Base-by-base conservation (phyloP, 2,888 invertebrate genomes). In the Philopedon plagiatum region DNA sequence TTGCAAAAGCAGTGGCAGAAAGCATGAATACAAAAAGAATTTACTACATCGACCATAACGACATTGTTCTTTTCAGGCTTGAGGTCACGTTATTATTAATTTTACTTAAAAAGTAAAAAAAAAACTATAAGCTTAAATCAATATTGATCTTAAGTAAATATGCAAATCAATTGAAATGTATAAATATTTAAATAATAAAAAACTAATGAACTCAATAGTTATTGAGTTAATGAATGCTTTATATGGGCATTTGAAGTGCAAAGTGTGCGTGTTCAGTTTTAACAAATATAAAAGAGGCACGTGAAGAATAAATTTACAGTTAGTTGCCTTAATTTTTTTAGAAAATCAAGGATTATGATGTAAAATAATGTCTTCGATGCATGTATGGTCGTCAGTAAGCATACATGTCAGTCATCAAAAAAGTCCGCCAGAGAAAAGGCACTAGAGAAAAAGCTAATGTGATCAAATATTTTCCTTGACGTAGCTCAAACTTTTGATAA, bases 21-120 rank as follows among this genome's bases (percentile, higher is more conserved):
- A 61, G 44, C 61, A 61, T 44, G 19, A 61, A 46, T 23, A 18
- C 44, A 61, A 61, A 61, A 46, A 29, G 21, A 32, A 29, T 61
- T 46, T 29, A 19, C 29, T 46, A 32, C 32, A 23, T 61, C 44
- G 21, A 61, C 46, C 61, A 46, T 44, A 32, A 46, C 61, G 61
- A 46, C 61, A 61, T 61, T 61, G 61, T 61, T 61, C 44, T 61
- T 46, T 61, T 46, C 44, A 32, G 15, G 5, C 32, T 54, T 54
- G 29, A 54, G 51, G 51, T 54, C 29, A 54, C n/a, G 2, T 26
- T 7, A 15, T 54, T 29, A 26, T 54, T 46, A 34, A 46, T 29
- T 54, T 54, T 15, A 54, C 15, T 1, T 29, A 5, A 54, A 29
- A 54, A 29, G 8, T 1, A 8, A 13, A 54, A 54, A 54, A 29